A percentile compares a stretch with the other conserved stretches of the same genome.
Conservation (phyloP, 2,113 vertebrate species). For the Oncorhynchus tshawytscha region DNA sequence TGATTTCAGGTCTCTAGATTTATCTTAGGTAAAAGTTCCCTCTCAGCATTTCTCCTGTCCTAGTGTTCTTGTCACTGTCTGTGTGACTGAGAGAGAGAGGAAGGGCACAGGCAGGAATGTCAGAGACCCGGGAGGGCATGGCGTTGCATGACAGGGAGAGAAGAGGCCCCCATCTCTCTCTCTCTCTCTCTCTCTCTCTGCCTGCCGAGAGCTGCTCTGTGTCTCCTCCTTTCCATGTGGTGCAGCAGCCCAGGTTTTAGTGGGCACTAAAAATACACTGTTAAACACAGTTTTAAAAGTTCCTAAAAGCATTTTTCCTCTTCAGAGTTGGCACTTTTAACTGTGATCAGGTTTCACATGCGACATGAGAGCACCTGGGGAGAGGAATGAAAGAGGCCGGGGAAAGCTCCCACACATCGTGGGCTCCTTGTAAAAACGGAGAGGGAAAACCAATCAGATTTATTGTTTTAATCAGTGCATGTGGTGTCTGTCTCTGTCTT, state of each 20-base stretch:
- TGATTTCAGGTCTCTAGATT: neutral
- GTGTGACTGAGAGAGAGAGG: neutral
- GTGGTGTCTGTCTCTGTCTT: conserved; percentile 57
- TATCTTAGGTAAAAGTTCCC: neutral
- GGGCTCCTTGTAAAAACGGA: conserved; percentile 65
- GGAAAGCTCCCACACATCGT: conserved; percentile 56
- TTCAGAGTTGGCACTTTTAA: conserved; percentile 72
- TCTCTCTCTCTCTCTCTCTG: neutral
- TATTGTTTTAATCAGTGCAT: conserved; percentile 69
- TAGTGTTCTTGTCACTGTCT: neutral
- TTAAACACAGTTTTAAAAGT: conserved; percentile 78
- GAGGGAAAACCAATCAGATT: conserved; percentile 69
- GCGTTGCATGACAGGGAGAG: too few relatives aligned
- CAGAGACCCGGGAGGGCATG: neutral
- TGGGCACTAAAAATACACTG: conserved; percentile 73
- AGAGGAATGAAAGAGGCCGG: conserved; percentile 47
- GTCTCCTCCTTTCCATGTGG: conserved; percentile 51
- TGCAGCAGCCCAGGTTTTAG: conserved; percentile 66
- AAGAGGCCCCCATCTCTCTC: too few relatives aligned
- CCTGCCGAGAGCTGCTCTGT: conserved; percentile 8
- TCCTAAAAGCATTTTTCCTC: conserved; percentile 78
- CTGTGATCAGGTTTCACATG: conserved; percentile 73
- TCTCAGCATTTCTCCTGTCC: neutral
- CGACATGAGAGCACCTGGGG: conserved; percentile 62
- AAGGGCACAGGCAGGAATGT: neutral